These are phyloP conservation scores for Chrysocyon brachyurus DNA, from an alignment of 2,797 vertebrate genomes.

Conservation along the genomic window DNA sequence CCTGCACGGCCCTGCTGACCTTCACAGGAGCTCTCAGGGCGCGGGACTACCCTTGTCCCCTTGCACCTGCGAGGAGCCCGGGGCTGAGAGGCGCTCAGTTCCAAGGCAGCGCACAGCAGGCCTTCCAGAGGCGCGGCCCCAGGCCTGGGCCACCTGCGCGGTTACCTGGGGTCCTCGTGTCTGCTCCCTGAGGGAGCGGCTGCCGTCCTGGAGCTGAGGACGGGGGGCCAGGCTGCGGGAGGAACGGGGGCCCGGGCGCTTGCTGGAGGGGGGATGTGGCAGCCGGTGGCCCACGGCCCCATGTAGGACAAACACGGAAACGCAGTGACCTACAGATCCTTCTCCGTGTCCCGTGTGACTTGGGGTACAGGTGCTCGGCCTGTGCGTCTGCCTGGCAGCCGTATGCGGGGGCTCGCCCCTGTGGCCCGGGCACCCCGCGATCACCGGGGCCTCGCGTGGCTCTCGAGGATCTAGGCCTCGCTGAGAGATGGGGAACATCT, in stretches of 20 bases:
- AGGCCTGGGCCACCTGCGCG: not conserved
- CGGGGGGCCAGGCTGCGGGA: not conserved
- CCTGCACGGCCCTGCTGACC: too few relatives aligned
- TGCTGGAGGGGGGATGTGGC: not conserved
- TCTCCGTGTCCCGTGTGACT: too few relatives aligned
- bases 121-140: not conserved
- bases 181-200: not conserved
- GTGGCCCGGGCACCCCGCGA: too few relatives aligned
- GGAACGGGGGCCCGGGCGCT: too few relatives aligned
- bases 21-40: not conserved
- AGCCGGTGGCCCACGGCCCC: too few relatives aligned
- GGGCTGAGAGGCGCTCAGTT: too few relatives aligned
- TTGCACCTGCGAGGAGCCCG: not conserved
- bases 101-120: too few relatives aligned
- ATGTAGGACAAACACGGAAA: too few relatives aligned
- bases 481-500: conserved; percentile 59
- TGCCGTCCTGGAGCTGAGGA: not conserved
- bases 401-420: too few relatives aligned
- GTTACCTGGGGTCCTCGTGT: not conserved
- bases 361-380: too few relatives aligned
- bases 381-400: too few relatives aligned
- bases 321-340: too few relatives aligned
- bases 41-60: not conserved
- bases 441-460: not conserved
- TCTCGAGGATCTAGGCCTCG: not conserved